Evolutionary conservation across 1,140 invertebrate species (phyloP), one percentile per base, ranked within the genome.

Genomic region (Tetramorium simillimum): DNA sequence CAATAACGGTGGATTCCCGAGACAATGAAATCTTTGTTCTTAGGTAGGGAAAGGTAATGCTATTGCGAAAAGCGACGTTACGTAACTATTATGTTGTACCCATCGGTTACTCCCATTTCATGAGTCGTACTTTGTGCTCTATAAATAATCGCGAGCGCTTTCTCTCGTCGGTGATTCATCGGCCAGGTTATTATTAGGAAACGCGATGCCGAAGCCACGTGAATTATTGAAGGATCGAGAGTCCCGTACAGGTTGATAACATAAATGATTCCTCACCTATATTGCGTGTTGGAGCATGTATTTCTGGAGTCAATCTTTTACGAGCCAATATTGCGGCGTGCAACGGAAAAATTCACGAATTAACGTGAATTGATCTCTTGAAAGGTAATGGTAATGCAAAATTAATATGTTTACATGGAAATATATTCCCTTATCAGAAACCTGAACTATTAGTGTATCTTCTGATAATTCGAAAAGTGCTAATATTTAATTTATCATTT

Each of bases 11-110:
- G 69, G 80, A 84, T 84, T 84, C 63, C 37, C 24, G 40, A 84
- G 69, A 84, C 80, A 84, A 75, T 84, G 80, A 73, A 73, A 84
- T 84, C 80, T 73, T 75, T 84, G 80, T 84, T 46, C 56, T 43
- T 58, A 73, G 51, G 37, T 18, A 46, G 43, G 63, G 49, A 56
- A 81, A 81, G 80, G 67, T 82, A 82, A 73, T 69, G 67, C 67
- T 53, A 40, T 82, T 84, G 69, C 80, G 69, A 84, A 84, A 84
- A 75, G 40, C 49, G 37, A 21, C 28, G 24, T 84, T 84, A 40
- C 69, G 43, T 67, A 84, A 84, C 53, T 40, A 60, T 62, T 62
- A 75, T 43, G 56, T 84, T 33, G 18, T 63, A 53, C 37, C 18
- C 75, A 46, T 77, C 63, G 40, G n/a, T 49, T 85, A 77, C 24